Base-by-base conservation (phyloP, 2,888 invertebrate genomes). In the Eurytoma adleriae region DNA sequence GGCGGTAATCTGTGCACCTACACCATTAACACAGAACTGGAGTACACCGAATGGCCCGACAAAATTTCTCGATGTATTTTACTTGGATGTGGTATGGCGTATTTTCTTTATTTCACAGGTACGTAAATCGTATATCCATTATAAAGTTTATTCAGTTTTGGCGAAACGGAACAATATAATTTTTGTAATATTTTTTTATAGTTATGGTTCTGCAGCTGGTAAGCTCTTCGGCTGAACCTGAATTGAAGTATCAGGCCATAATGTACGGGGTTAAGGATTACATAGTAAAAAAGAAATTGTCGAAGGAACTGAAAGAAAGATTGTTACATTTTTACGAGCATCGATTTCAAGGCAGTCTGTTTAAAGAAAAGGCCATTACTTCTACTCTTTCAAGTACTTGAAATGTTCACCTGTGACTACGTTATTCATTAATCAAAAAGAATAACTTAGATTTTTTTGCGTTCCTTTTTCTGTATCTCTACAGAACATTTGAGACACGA, bases 271-370 rank as follows among this genome's bases (percentile, higher is more conserved):
- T 92, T 13, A 91, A 92, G 87, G 92, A 93, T 82, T 94, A 93
- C 85, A 93, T 93, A 92, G 88, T 89, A 13, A 92, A 93, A 80
- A 93, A 93, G 85, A 93, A 93, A 83, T 91, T 94, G 40, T 93
- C 94, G 0, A 84, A 88, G n/a, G 86, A 90, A 30, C 89, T 94
- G 80, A 92, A 92, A 86, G 89, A 91, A 48, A 91, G 93, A n/a
- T 91, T 94, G n/a, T 87, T 92, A 13, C 90, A 90, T 1, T 94
- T 93, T 86, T 94, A 94, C 85, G 92, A 92, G 80, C 93, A 93
- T 86, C 91, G 92, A 79, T 94, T 92, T 85, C 93, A 93, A 84
- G 92, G 92, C 82, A 90, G 91, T 75, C 94, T 93, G 85, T 94
- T 93, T 86, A 91, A 92, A 84, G 94, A 94, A 84, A 91, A 91